phyloP scores from a whole-genome alignment of 2,113 vertebrate species.

The Phycodurus eques region DNA sequence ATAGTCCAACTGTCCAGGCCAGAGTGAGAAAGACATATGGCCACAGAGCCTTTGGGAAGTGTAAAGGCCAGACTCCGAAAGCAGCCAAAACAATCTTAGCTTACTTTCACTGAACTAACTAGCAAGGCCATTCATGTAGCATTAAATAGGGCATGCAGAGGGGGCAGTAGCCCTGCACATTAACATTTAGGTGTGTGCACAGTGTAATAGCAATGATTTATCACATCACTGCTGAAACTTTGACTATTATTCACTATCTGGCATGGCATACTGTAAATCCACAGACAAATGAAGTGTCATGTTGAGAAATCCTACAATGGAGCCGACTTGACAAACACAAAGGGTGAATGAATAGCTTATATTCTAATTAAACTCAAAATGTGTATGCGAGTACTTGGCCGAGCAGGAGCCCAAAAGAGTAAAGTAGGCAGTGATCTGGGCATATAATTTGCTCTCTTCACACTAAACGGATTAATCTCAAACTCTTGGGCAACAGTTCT shows the following conservation, averaged over 20 bases:
- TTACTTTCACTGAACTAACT: conserved; percentile 5
- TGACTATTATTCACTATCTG: not conserved
- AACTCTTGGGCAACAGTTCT: conserved; percentile 27
- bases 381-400: not conserved
- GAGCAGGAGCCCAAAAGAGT: not conserved
- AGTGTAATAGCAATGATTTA: not conserved
- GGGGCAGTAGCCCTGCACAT: not conserved
- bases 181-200: not conserved
- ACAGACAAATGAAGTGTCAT: not conserved
- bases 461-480: conserved; percentile 60
- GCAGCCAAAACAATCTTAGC: conserved; percentile 10
- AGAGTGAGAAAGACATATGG: conserved; percentile 12
- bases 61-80: conserved; percentile 12
- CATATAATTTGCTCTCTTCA: conserved; percentile 58
- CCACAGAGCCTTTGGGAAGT: not conserved
- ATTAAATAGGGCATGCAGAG: not conserved
- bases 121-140: not conserved
- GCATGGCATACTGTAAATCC: not conserved
- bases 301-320: not conserved
- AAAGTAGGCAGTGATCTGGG: conserved; percentile 22
- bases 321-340: not conserved
- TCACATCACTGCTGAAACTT: not conserved
- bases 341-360: not conserved
- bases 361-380: not conserved
- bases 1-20: conserved; percentile 10